Conservation (phyloP, 2,113 vertebrate species). For the Crotalus tigris region DNA sequence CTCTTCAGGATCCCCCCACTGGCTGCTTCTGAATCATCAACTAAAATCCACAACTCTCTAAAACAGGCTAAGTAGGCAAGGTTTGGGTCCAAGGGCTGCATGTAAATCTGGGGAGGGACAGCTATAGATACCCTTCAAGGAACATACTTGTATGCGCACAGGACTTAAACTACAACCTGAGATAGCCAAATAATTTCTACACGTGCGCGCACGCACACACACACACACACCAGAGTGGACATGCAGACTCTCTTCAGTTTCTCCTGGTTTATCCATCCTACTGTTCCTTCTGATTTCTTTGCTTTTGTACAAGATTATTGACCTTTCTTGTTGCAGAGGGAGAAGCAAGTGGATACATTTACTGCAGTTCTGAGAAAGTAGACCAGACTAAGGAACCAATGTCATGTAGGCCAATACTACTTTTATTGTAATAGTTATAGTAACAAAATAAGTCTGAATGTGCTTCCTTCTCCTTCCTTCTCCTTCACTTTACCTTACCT, state of each 20-base stretch:
- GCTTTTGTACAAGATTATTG: background rate
- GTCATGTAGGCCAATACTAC: background rate
- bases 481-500: background rate
- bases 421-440: background rate
- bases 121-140: background rate
- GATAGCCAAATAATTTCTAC: no score
- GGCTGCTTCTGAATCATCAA: background rate
- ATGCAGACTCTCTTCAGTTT: background rate
- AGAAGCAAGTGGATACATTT: background rate
- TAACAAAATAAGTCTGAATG: background rate
- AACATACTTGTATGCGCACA: background rate
- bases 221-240: background rate
- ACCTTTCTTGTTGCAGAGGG: background rate
- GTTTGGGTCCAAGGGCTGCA: background rate
- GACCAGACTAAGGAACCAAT: background rate
- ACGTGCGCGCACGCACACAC: no score
- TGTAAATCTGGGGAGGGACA: background rate
- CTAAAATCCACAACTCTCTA: background rate
- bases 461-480: background rate
- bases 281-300: background rate
- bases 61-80: background rate
- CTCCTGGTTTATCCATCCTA: background rate
- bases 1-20: background rate
- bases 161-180: no score
- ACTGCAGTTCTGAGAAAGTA: background rate